phyloP scores from a whole-genome alignment of 2,888 invertebrate genomes.

The Idaea dimidiata region DNA sequence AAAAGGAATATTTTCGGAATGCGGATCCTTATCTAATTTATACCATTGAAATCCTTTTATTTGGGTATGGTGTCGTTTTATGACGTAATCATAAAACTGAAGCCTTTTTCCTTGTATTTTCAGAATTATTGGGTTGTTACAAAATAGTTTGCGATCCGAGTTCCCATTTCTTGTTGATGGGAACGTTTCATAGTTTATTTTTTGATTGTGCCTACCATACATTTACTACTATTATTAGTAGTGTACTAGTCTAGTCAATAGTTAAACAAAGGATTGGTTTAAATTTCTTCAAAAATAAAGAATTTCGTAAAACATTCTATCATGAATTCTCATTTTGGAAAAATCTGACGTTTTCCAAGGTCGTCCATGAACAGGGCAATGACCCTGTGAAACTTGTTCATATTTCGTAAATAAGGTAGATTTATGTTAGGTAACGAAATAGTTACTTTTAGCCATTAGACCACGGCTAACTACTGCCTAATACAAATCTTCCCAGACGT shows the following conservation, averaged over 20 bases:
- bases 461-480: neutral
- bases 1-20: slow-evolving; percentile 21
- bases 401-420: neutral
- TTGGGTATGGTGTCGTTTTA: slow-evolving; percentile 11
- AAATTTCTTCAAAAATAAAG: too few relatives aligned
- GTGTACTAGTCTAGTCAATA: too few relatives aligned
- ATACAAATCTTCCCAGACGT: neutral
- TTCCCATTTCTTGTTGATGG: neutral
- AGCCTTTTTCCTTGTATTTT: neutral
- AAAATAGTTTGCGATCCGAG: neutral
- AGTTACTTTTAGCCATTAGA: neutral
- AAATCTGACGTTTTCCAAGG: neutral
- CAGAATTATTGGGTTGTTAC: neutral
- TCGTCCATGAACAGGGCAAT: too few relatives aligned
- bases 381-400: neutral
- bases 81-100: slow-evolving; percentile 9
- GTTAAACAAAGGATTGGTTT: too few relatives aligned
- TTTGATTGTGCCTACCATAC: too few relatives aligned
- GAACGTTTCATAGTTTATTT: neutral
- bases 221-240: too few relatives aligned
- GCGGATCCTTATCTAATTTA: slow-evolving; percentile 23
- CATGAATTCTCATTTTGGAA: neutral
- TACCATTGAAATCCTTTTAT: slow-evolving; percentile 17
- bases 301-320: neutral
- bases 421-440: neutral